Percentiles rank a stretch among this genome's conserved stretches.
These are phyloP conservation scores for Drosophila pseudotakahashii DNA, from an alignment of 2,888 invertebrate genomes.

Conservation along the genomic window DNA sequence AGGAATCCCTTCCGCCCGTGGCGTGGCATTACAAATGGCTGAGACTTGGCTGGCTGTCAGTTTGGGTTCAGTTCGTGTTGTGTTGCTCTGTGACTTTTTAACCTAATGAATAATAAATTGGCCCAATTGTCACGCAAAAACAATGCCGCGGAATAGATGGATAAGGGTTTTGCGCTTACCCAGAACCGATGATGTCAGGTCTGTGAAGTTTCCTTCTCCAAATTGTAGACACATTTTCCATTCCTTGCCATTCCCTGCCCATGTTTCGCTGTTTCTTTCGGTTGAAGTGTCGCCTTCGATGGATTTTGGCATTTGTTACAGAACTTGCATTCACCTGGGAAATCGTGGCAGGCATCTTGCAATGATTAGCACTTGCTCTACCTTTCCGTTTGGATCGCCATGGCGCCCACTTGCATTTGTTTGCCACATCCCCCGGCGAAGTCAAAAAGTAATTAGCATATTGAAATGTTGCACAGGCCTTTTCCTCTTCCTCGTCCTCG, in stretches of 20 bases:
- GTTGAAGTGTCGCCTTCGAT: conserved; percentile 77
- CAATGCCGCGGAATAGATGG: conserved; percentile 60
- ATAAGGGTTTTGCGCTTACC: conserved; percentile 52
- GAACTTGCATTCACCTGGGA: conserved; percentile 62
- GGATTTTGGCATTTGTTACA: conserved; percentile 80
- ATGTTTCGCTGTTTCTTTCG: conserved; percentile 45
- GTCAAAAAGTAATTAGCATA: conserved; percentile 73
- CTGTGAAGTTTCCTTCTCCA: conserved; percentile 59
- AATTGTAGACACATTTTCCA: conserved; percentile 72
- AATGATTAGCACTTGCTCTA: conserved; percentile 58
- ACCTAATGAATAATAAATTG: conserved; percentile 82
- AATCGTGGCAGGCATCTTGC: conserved; percentile 60
- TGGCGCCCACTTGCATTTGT: conserved; percentile 38
- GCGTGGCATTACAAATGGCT: conserved; percentile 62
- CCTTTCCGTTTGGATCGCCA: conserved; percentile 4
- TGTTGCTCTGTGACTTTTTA: conserved; percentile 77
- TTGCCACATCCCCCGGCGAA: conserved; percentile 17
- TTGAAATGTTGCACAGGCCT: conserved; percentile 56
- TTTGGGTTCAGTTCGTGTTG: conserved; percentile 41
- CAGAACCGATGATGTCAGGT: conserved; percentile 41
- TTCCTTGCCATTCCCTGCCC: conserved; percentile 9
- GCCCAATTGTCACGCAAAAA: conserved; percentile 82
- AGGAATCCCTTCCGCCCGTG: conserved; percentile 15
- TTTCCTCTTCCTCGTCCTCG: not conserved
- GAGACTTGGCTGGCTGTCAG: conserved; percentile 74